Percentiles rank a stretch among this genome's conserved stretches.
Evolutionary conservation across 1,140 invertebrate species (phyloP).

Genomic region (Yoshiicerus persimilis): DNA sequence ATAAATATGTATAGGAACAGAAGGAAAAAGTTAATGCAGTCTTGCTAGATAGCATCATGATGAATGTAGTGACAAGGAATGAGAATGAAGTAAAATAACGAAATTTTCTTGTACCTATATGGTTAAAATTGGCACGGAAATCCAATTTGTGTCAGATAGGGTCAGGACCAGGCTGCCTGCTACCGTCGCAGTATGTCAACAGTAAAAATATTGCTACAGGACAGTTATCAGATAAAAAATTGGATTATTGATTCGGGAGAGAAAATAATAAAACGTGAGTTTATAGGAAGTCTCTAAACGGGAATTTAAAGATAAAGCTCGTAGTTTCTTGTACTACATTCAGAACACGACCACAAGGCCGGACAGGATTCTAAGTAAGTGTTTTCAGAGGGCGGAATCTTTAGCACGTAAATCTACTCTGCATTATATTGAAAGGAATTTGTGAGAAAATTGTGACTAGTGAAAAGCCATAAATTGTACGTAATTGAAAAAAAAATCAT

Average conservation of each 20-base stretch:
- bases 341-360: neutral
- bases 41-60: no score
- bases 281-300: neutral
- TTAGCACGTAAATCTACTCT: neutral
- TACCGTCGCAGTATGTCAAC: neutral
- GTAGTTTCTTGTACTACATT: neutral
- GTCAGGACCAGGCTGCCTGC: no score
- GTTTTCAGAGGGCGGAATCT: neutral
- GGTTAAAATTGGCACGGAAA: no score
- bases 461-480: neutral
- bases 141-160: neutral
- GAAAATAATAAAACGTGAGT: neutral
- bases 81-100: no score
- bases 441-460: neutral
- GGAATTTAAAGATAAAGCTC: neutral
- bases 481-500: neutral
- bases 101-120: no score
- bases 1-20: no score
- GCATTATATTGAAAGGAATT: neutral
- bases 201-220: neutral
- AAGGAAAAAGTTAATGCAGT: no score
- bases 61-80: no score
- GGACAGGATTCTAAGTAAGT: neutral
- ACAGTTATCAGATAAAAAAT: neutral
- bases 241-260: neutral